Conservation (phyloP, 2,113 vertebrate genomes). For the Thalassarche chlororhynchos region DNA sequence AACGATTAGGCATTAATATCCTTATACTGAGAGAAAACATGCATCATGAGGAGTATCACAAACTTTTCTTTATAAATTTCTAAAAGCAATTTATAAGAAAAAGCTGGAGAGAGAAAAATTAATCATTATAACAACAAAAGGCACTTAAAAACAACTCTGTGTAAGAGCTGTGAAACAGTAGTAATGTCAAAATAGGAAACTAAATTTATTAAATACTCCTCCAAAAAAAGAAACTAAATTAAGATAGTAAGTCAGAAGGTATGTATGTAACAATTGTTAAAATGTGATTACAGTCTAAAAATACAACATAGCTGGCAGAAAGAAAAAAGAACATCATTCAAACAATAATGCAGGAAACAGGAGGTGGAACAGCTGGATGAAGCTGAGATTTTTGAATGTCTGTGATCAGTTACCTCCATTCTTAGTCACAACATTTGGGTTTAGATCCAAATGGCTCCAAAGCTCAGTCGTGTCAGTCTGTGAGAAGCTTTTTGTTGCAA, state of each 20-base stretch:
- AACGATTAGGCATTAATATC: neutral
- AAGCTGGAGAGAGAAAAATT: neutral
- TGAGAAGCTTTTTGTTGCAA: neutral
- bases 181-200: neutral
- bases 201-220: neutral
- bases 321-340: neutral
- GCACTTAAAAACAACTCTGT: neutral
- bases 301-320: neutral
- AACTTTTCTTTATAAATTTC: neutral
- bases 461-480: neutral
- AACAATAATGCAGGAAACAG: neutral
- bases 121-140: neutral
- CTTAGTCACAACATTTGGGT: neutral
- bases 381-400: neutral
- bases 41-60: neutral
- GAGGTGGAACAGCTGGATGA: neutral
- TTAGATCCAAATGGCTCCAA: neutral
- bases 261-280: neutral
- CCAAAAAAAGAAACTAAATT: neutral
- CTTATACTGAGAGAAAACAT: neutral
- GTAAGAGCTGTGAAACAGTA: neutral
- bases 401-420: neutral
- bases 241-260: neutral
- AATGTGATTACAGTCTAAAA: conserved; percentile 15
- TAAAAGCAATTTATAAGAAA: neutral